A percentile compares a stretch with the other conserved stretches of the same genome.
Evolutionary conservation across 2,113 vertebrate species (phyloP).

Genomic region (Sitta europaea): DNA sequence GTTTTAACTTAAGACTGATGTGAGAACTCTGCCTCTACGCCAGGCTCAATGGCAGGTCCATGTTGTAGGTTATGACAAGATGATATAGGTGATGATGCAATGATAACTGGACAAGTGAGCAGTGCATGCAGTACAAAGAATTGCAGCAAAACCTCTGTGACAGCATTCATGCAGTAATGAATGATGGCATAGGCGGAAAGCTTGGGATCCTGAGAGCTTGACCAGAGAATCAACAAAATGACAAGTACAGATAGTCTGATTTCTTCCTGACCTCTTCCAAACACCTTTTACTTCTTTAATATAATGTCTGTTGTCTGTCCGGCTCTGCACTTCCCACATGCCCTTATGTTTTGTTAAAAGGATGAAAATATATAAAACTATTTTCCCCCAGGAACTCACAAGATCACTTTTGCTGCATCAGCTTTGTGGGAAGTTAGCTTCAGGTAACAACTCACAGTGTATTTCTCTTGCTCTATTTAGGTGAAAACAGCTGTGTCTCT

Average conservation of each 20-base stretch:
- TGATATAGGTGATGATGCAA: background rate
- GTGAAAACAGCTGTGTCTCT: background rate
- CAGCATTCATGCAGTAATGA: background rate
- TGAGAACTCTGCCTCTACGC: background rate
- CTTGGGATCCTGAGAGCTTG: background rate
- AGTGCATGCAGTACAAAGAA: background rate
- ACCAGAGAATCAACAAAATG: background rate
- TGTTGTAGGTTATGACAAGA: fast-evolving
- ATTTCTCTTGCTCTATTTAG: background rate
- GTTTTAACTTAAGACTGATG: background rate
- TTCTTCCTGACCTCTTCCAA: background rate
- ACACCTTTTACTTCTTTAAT: background rate
- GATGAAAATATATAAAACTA: background rate
- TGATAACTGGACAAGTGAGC: background rate
- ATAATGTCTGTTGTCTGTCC: background rate
- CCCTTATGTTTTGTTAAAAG: background rate
- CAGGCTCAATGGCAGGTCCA: fast-evolving
- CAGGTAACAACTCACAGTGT: background rate
- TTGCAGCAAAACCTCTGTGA: background rate
- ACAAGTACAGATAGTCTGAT: background rate
- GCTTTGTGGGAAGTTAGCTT: background rate
- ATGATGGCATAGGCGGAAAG: background rate
- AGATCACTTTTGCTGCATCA: background rate
- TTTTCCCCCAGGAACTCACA: background rate
- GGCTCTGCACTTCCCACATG: background rate